Conservation (phyloP, 2,888 invertebrate genomes). For the Ferrisia virgata region DNA sequence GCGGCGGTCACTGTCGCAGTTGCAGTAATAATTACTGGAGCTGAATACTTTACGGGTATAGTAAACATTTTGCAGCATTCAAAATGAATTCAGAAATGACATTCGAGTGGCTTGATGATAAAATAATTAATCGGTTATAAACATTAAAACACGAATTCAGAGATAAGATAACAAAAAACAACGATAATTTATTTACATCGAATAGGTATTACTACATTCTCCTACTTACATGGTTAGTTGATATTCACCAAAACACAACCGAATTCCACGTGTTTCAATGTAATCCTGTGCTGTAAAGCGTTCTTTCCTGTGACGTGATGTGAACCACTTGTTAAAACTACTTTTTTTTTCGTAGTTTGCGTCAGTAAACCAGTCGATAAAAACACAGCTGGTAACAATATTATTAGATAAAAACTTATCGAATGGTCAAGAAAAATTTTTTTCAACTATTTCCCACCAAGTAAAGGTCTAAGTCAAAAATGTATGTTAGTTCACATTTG, state of each 20-base stretch:
- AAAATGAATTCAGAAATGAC: neutral
- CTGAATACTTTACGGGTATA: neutral
- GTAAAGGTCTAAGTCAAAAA: neutral
- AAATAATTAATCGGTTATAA: neutral
- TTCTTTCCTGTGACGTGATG: neutral
- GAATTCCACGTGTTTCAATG: neutral
- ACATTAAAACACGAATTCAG: neutral
- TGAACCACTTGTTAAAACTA: neutral
- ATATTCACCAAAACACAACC: neutral
- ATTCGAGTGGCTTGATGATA: neutral
- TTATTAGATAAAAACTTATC: neutral
- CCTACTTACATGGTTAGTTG: neutral
- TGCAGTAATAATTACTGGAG: neutral
- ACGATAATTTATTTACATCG: neutral
- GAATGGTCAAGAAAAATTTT: neutral
- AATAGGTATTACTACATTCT: neutral
- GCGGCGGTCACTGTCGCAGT: neutral
- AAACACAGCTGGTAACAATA: neutral
- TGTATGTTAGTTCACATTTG: no score
- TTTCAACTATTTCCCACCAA: neutral
- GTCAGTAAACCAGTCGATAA: neutral
- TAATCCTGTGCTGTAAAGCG: neutral
- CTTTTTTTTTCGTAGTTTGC: neutral
- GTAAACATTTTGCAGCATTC: neutral
- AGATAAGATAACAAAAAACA: neutral